phyloP scores from a whole-genome alignment of 2,797 vertebrate genomes.

The Mastacembelus armatus region DNA sequence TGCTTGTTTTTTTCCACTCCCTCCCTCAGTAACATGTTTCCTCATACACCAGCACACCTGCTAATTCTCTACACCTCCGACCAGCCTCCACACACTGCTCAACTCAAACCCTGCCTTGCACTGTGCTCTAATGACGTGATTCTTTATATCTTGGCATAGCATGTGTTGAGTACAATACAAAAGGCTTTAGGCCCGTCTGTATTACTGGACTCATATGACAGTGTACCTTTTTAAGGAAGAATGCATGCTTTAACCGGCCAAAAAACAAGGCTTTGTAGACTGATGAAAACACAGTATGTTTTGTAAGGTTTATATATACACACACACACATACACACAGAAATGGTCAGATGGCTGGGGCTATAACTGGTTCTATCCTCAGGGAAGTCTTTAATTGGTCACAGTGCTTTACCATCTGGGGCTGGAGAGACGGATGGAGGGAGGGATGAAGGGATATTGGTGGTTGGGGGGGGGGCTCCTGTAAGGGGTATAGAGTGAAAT shows the following conservation, averaged over 20 bases:
- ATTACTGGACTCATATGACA: slow-evolving; percentile 20
- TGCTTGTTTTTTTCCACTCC: background rate
- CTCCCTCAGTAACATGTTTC: slow-evolving; percentile 32
- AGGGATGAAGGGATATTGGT: slow-evolving; percentile 61
- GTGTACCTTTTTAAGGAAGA: slow-evolving; percentile 16
- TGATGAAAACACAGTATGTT: slow-evolving; percentile 71
- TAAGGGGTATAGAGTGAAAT: slow-evolving; percentile 32
- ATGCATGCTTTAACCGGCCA: slow-evolving; percentile 33
- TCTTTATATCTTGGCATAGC: slow-evolving; percentile 29
- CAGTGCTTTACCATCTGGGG: slow-evolving; percentile 84
- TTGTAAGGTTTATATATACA: slow-evolving; percentile 40
- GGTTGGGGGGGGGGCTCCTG: slow-evolving; percentile 62
- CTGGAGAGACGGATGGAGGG: slow-evolving; percentile 60
- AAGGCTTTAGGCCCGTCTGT: slow-evolving; percentile 27
- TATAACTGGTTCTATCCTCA: slow-evolving; percentile 79
- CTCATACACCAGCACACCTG: slow-evolving; percentile 41
- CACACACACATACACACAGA: slow-evolving; percentile 27
- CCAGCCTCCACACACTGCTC: slow-evolving; percentile 23
- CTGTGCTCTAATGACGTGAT: slow-evolving; percentile 31
- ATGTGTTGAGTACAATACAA: slow-evolving; percentile 21
- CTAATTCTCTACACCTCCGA: slow-evolving; percentile 53
- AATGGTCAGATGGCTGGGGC: slow-evolving; percentile 81
- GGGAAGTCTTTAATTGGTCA: slow-evolving; percentile 86
- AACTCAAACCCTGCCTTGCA: slow-evolving; percentile 36
- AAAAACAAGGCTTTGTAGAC: slow-evolving; percentile 61